Base-by-base conservation (phyloP, 2,113 vertebrate species). In the Eublepharis macularius region DNA sequence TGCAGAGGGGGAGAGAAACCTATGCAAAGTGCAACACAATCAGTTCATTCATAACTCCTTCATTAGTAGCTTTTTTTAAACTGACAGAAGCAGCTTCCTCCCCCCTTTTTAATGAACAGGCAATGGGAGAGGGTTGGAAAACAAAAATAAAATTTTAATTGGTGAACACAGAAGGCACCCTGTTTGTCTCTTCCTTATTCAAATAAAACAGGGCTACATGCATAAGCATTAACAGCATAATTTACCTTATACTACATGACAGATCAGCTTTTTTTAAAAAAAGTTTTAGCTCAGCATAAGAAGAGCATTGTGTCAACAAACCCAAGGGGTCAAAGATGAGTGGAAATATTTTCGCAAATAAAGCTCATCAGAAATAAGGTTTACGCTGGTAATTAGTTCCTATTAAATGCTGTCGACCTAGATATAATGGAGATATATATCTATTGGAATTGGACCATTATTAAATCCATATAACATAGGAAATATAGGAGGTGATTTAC, bases 11-110 rank as follows among this genome's bases (percentile, higher is more conserved):
- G 24, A n/a, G 94, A 95, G 93, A 94, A 94, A 96, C 94, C 95
- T 91, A 95, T 93, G 95, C 95, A 96, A 96, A 96, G 94, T 96
- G 95, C 79, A 79, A 74, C 86, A 97, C 96, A 97, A 97, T 96
- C 36, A 29, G 45, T 70, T 94, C 90, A 97, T 97, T 97, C 95
- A 97, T 92, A 85, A 69, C 83, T 72, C 93, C 93, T 94, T 96
- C 95, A 94, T 96, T 96, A 97, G 94, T 92, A 92, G 93, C 94
- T 94, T 93, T 93, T 91, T 90, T 92, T 91, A 84, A 9, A 87
- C 84, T 90, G 87, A 43, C 87, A 92, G 90, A 92, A 92, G 91
- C 94, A 94, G 41, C 66, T 94, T 90, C 90, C 79, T 12, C 32
- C 17, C 82, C 65, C 39, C 32, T 87, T 89, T 92, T 88, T 92